phyloP scores from a whole-genome alignment of 2,797 vertebrate species.

The Aviceda cuculoides region DNA sequence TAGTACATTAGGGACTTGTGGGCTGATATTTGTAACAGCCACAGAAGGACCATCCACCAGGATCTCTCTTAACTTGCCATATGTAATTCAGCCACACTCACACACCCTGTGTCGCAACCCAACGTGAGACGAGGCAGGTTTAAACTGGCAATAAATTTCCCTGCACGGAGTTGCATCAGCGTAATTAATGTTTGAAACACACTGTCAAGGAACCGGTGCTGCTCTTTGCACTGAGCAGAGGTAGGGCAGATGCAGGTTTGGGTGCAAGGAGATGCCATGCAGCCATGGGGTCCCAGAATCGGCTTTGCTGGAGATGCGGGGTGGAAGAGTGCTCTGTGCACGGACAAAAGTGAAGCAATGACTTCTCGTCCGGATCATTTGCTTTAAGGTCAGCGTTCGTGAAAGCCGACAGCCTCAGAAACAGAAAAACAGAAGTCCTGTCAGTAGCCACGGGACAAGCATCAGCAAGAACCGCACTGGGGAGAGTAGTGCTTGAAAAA shows the following conservation, averaged over 20 bases:
- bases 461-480: background rate
- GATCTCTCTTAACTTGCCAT: background rate
- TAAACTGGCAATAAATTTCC: background rate
- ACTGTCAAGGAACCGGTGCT: background rate
- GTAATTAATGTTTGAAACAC: background rate
- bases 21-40: background rate
- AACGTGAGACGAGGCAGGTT: accelerated
- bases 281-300: accelerated
- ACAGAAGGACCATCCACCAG: background rate
- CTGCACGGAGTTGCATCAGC: background rate
- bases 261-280: background rate
- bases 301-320: background rate
- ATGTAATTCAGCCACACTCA: background rate
- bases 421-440: background rate
- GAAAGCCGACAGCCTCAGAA: background rate
- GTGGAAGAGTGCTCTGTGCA: accelerated
- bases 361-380: background rate
- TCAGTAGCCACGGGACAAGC: background rate
- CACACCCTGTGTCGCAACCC: background rate
- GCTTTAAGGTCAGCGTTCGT: background rate
- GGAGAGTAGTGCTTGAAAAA: background rate
- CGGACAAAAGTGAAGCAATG: background rate
- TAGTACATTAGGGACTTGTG: background rate
- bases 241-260: background rate
- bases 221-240: background rate